phyloP scores from a whole-genome alignment of 92 coral and sea anemone genomes.

The Porites divaricata region DNA sequence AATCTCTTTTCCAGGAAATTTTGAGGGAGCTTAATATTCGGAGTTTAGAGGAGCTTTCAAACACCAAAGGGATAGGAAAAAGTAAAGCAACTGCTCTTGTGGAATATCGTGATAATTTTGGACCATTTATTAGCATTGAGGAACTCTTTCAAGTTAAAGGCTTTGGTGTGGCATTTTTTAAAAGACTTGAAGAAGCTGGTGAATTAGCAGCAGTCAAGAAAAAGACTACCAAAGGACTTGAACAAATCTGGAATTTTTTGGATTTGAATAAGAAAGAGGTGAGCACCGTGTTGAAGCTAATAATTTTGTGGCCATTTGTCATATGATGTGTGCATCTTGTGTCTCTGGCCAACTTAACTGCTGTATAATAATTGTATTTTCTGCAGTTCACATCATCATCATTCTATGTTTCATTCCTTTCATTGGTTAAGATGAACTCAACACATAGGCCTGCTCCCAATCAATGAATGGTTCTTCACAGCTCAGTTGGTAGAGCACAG shows the following conservation, averaged over 20 bases:
- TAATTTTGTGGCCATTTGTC: background rate
- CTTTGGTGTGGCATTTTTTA: constrained; percentile 87
- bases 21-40: constrained; percentile 79
- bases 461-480: too few relatives aligned
- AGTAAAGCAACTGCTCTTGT: constrained; percentile 79
- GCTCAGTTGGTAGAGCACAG: too few relatives aligned
- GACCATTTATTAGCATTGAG: constrained; percentile 68
- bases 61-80: constrained; percentile 87
- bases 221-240: constrained; percentile 78
- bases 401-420: too few relatives aligned
- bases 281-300: background rate
- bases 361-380: too few relatives aligned
- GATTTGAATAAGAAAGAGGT: constrained; percentile 75
- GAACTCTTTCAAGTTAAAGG: constrained; percentile 82
- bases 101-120: constrained; percentile 71
- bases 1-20: constrained; percentile 64
- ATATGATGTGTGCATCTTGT: too few relatives aligned
- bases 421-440: too few relatives aligned
- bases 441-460: too few relatives aligned
- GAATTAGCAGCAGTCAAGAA: constrained; percentile 73
- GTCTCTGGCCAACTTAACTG: too few relatives aligned
- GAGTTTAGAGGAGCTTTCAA: constrained; percentile 81
- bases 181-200: constrained; percentile 78
- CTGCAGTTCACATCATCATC: too few relatives aligned
- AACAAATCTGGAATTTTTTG: constrained; percentile 65